Percentiles rank a stretch among this genome's conserved stretches.
Evolutionary conservation across 2,797 vertebrate genomes (phyloP).

Genomic region (Chiroxiphia lanceolata): DNA sequence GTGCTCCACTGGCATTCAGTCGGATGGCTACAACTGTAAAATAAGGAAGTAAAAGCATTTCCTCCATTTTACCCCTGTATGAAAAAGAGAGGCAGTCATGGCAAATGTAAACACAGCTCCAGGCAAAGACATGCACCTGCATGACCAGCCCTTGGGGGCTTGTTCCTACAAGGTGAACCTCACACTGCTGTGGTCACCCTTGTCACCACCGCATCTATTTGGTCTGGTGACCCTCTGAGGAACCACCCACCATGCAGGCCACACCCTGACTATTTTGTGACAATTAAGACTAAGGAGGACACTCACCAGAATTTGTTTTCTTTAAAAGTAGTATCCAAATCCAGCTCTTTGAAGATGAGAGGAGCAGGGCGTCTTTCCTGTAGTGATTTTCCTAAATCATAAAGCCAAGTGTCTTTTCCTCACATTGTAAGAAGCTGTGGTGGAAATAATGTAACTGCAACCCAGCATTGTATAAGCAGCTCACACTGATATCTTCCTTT

Average conservation of each 20-base stretch:
- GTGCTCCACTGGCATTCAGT: neutral
- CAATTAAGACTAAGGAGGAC: neutral
- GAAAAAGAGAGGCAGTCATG: neutral
- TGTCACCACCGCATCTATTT: neutral
- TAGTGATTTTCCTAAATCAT: constrained; percentile 3
- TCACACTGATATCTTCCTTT: neutral
- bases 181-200: neutral
- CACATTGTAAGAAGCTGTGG: neutral
- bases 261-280: neutral
- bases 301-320: neutral
- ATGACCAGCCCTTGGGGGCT: neutral
- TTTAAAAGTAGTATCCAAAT: constrained; percentile 3
- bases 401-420: neutral
- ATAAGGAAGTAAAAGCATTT: neutral
- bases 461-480: neutral
- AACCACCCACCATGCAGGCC: neutral
- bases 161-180: neutral
- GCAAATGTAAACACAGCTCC: neutral
- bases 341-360: constrained; percentile 42
- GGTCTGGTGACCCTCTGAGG: neutral
- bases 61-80: fast-evolving
- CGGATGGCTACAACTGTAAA: neutral
- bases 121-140: neutral
- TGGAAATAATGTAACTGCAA: neutral
- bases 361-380: neutral